These are phyloP conservation scores for Triplophysa tibetana DNA, from an alignment of 2,113 vertebrate genomes.

Conservation along the genomic window DNA sequence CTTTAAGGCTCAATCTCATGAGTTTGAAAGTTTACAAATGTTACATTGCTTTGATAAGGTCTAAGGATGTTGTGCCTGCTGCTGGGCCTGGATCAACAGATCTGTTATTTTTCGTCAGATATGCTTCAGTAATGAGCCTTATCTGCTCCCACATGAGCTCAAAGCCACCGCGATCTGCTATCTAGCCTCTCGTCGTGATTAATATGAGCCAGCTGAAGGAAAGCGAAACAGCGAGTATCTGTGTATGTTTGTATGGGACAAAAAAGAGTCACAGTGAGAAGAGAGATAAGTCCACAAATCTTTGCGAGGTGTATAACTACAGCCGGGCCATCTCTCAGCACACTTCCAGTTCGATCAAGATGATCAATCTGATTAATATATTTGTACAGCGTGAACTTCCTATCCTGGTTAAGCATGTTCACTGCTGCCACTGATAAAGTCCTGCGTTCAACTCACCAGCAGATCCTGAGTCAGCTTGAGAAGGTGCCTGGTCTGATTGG, in stretches of 20 bases:
- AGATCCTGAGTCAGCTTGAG: slow-evolving; percentile 77
- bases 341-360: slow-evolving; percentile 34
- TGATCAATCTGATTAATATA: slow-evolving; percentile 43
- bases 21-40: slow-evolving; percentile 32
- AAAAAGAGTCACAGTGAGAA: slow-evolving; percentile 1
- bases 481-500: slow-evolving; percentile 78
- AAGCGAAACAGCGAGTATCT: slow-evolving; percentile 16
- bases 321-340: slow-evolving; percentile 38
- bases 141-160: slow-evolving; percentile 52
- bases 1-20: slow-evolving; percentile 20
- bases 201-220: slow-evolving; percentile 54
- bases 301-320: slow-evolving; percentile 29
- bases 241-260: slow-evolving; percentile 20
- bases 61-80: slow-evolving; percentile 31
- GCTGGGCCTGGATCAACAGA: slow-evolving; percentile 37
- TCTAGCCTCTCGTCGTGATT: slow-evolving; percentile 43
- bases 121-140: slow-evolving; percentile 45
- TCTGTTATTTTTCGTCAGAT: slow-evolving; percentile 45
- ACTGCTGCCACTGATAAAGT: not conserved
- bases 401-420: not conserved
- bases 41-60: slow-evolving; percentile 37
- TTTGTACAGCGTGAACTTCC: slow-evolving; percentile 25
- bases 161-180: slow-evolving; percentile 53
- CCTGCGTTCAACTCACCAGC: slow-evolving; percentile 69
- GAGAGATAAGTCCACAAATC: slow-evolving; percentile 30